Evolutionary conservation across 2,113 vertebrate species (phyloP).

Genomic region (Scytalopus superciliaris): DNA sequence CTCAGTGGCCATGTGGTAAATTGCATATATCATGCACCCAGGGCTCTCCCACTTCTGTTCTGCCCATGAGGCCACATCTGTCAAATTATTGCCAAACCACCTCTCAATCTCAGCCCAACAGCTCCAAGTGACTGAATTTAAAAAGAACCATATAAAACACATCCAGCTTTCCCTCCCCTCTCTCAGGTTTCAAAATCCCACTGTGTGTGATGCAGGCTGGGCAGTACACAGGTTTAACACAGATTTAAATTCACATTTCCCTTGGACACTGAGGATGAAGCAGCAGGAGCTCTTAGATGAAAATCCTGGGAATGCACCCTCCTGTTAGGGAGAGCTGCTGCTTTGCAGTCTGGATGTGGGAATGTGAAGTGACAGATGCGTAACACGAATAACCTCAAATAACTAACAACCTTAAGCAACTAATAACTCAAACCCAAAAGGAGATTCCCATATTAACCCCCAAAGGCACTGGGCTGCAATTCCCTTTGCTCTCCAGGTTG

Average conservation of each 20-base stretch:
- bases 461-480: neutral
- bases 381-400: neutral
- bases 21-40: neutral
- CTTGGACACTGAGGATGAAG: neutral
- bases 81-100: neutral
- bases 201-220: neutral
- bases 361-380: neutral
- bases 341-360: neutral
- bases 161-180: neutral
- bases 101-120: neutral
- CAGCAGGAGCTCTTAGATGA: neutral
- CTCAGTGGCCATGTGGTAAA: neutral
- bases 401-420: no score
- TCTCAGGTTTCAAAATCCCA: neutral
- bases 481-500: neutral
- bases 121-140: neutral
- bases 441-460: neutral
- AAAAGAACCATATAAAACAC: neutral
- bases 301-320: neutral
- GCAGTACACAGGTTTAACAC: neutral
- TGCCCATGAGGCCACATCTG: neutral
- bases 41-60: neutral
- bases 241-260: neutral
- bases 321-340: fast-evolving
- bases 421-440: neutral